These are phyloP conservation scores for Drosophila tropicalis DNA, from an alignment of 1,140 invertebrate species.

Conservation along the genomic window DNA sequence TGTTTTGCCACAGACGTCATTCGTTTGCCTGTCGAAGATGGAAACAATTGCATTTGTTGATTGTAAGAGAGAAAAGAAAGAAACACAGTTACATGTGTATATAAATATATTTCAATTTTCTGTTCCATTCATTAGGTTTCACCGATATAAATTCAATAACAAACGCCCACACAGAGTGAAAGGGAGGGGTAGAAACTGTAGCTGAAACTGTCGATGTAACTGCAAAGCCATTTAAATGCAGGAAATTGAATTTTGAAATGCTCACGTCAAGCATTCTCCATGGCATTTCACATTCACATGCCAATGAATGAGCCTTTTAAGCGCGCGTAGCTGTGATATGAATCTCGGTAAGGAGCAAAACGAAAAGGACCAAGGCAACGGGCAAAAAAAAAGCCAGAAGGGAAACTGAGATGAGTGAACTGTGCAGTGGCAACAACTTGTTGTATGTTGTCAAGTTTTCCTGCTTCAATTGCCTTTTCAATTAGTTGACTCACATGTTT, in stretches of 20 bases:
- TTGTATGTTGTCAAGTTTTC: slow-evolving; percentile 37
- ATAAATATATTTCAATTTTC: slow-evolving; percentile 17
- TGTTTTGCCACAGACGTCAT: too few species aligned
- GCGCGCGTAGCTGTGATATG: slow-evolving; percentile 27
- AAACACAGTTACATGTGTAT: neutral
- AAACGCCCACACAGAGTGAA: neutral
- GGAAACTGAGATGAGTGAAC: slow-evolving; percentile 5
- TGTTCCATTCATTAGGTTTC: slow-evolving; percentile 26
- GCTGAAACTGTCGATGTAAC: slow-evolving; percentile 39
- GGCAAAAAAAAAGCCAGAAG: neutral
- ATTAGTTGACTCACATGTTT: slow-evolving; percentile 38
- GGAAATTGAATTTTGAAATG: slow-evolving; percentile 71
- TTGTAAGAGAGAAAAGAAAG: neutral
- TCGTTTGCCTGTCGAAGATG: neutral
- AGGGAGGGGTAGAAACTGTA: slow-evolving; percentile 28
- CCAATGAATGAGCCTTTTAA: slow-evolving; percentile 32
- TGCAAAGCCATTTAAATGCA: slow-evolving; percentile 75
- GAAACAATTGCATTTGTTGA: slow-evolving; percentile 4
- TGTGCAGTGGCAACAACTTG: slow-evolving; percentile 46
- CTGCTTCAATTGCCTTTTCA: slow-evolving; percentile 47
- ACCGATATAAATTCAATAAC: slow-evolving; percentile 34
- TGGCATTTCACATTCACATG: slow-evolving; percentile 8
- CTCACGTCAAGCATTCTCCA: slow-evolving; percentile 14
- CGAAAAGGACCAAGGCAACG: neutral
- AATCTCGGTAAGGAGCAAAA: slow-evolving; percentile 17